Base-by-base conservation (phyloP, 2,888 invertebrate species). In the Caenorhabditis auriculariae region DNA sequence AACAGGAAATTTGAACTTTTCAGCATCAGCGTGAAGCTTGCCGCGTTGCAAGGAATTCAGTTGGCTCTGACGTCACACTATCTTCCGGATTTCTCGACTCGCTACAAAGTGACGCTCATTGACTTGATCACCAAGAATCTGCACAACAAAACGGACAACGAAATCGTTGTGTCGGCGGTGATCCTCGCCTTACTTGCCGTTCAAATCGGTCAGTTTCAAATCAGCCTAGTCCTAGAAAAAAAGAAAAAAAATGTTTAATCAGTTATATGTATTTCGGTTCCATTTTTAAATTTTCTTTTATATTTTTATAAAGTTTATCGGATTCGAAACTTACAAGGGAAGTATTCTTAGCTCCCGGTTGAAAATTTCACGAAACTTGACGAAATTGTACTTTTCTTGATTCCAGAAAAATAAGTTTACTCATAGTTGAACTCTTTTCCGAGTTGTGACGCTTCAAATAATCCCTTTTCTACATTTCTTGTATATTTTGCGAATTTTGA, bases 101-200 rank as follows among this genome's bases (percentile, higher is more conserved):
- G 55, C 44, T 57, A 67, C 41, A 63, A 60, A 38, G 66, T 56
- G 4, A 9, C 66, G 4, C 45, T 66, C 17, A 28, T 47, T n/a
- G 66, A 66, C 35, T 27, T 66, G 7, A 39, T 52, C 9, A 39
- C 54, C 28, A 66, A 66, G 38, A 48, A 53, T 38, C 48, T 73
- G 35, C 60, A 37, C 21, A 69, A 71, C 29, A 72, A 72, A 29
- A 51, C 63, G 7, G 70, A 65, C 42, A 62, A 64, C 19, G 73
- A 73, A 51, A 54, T 57, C 15, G 27, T 50, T 5, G 24, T 64
- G 15, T 54, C 63, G 19, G 65, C 59, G 15, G 87, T 93, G 49
- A 88, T 88, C 0, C 83, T 86, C 12, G 88, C 90, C 0, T 82
- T 93, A 23, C 82, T 94, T 0, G 89, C 91, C 60, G 85, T 93